A percentile compares a stretch with the other conserved stretches of the same genome.
These are phyloP conservation scores for Cercopithecus neglectus DNA, from an alignment of 2,797 vertebrate species.

Conservation along the genomic window DNA sequence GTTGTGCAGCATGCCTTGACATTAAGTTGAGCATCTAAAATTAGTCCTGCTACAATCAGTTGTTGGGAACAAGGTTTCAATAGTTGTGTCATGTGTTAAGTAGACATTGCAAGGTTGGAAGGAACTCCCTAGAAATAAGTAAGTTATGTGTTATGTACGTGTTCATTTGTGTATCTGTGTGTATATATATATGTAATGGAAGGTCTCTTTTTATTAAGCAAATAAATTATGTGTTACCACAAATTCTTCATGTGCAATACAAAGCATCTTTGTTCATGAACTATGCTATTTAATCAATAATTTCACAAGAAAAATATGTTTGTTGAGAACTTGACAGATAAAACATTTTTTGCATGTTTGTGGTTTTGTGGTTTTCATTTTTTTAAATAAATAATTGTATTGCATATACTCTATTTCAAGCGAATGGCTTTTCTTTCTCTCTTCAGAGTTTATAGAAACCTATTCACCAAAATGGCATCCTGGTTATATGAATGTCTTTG, in stretches of 20 bases:
- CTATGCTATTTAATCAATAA: conserved; percentile 17
- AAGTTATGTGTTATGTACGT: conserved; percentile 73
- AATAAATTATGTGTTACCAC: conserved; percentile 37
- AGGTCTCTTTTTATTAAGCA: conserved; percentile 48
- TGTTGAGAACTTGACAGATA: conserved; percentile 43
- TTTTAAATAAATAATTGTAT: conserved; percentile 37
- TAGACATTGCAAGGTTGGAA: conserved; percentile 63
- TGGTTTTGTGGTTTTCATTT: conserved; percentile 32
- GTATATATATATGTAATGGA: conserved; percentile 11
- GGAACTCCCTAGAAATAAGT: conserved; percentile 78
- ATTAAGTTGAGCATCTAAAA: conserved; percentile 84
- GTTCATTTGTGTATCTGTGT: background rate
- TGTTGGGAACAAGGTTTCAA: conserved; percentile 76
- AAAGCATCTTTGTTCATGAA: conserved; percentile 52
- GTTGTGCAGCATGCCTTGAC: conserved; percentile 78
- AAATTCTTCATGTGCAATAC: background rate
- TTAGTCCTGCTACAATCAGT: conserved; percentile 83
- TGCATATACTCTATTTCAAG: conserved; percentile 27
- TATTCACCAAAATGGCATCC: conserved; percentile 84
- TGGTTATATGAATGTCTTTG: conserved; percentile 91
- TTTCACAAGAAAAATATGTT: conserved; percentile 43
- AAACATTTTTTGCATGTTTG: conserved; percentile 50
- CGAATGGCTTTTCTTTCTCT: conserved; percentile 57
- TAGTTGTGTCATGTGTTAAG: conserved; percentile 72
- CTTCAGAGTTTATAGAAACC: conserved; percentile 65